These are phyloP conservation scores for Tragulus kanchil DNA, from an alignment of 2,113 vertebrate genomes.

Conservation along the genomic window DNA sequence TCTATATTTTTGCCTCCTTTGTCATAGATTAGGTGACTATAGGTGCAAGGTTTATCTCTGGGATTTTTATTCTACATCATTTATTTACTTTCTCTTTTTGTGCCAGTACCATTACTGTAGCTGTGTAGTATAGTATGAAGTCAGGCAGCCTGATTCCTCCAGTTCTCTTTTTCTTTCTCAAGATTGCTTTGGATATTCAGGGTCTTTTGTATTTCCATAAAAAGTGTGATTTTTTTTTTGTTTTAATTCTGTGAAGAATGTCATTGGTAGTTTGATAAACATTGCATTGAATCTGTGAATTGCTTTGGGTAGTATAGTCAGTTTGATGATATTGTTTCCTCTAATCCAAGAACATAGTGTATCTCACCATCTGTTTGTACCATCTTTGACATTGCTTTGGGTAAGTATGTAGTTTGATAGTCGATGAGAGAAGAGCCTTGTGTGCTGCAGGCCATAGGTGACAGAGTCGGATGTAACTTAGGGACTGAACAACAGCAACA, in stretches of 20 bases:
- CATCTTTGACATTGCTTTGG: not conserved
- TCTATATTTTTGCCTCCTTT: not conserved
- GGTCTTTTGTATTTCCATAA: not conserved
- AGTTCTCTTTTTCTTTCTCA: not conserved
- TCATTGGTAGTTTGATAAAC: not conserved
- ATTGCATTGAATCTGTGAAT: not conserved
- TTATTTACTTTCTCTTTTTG: not conserved
- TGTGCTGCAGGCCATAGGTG: not conserved
- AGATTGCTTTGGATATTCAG: not conserved
- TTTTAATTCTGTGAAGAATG: not conserved
- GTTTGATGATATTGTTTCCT: not conserved
- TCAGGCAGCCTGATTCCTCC: not conserved
- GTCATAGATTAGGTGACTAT: not conserved
- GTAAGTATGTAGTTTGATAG: too few species aligned
- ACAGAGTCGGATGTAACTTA: not conserved
- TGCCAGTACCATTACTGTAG: not conserved
- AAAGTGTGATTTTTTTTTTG: not conserved
- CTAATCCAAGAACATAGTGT: not conserved
- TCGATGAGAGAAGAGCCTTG: not conserved
- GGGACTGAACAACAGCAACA: not conserved
- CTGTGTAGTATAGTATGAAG: not conserved
- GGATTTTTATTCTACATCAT: not conserved
- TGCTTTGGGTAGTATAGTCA: not conserved
- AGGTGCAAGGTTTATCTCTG: not conserved
- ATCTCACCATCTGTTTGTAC: not conserved